Conservation (phyloP, 2,113 vertebrate species). For the Halcyon malimbica region DNA sequence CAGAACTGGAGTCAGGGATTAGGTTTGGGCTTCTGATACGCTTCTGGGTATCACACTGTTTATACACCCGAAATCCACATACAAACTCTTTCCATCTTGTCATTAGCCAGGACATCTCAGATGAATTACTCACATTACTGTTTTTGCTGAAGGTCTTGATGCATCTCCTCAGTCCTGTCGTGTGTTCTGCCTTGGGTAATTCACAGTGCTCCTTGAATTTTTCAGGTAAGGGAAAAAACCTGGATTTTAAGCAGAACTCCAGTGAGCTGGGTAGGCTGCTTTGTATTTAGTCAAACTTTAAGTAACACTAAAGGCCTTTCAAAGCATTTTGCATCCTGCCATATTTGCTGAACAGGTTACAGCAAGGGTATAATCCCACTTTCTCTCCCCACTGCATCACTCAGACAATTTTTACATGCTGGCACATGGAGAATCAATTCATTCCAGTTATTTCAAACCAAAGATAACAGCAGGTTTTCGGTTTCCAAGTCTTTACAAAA, state of each 20-base stretch:
- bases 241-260: neutral
- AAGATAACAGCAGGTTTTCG: neutral
- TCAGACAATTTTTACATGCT: neutral
- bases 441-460: neutral
- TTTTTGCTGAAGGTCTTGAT: neutral
- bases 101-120: neutral
- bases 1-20: neutral
- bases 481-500: neutral
- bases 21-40: neutral
- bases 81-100: neutral
- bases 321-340: neutral
- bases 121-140: conserved; percentile 40
- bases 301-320: neutral
- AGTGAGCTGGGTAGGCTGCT: neutral
- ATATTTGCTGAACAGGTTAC: neutral
- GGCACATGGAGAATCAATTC: neutral
- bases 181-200: neutral
- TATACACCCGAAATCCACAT: neutral
- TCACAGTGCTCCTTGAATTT: neutral
- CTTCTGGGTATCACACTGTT: neutral
- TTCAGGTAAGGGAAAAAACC: neutral
- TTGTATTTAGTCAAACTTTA: neutral
- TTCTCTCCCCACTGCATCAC: neutral
- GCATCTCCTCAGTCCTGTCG: conserved; percentile 19
- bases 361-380: neutral